Percentiles rank a stretch among this genome's conserved stretches.
phyloP scores from a whole-genome alignment of 2,113 vertebrate species.

The Piprites chloris region DNA sequence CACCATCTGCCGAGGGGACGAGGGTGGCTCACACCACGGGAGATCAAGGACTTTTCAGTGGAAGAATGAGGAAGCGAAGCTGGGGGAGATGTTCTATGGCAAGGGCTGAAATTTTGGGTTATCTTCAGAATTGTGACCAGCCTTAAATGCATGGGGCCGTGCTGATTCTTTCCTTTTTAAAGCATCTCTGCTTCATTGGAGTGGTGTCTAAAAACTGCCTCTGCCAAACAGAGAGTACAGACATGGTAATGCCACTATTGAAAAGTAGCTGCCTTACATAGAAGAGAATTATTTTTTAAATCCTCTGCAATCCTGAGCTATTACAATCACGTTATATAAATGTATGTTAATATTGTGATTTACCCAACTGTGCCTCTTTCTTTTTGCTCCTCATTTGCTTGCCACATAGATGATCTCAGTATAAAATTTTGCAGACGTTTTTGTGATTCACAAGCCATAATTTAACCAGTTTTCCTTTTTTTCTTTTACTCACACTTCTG shows the following conservation, averaged over 20 bases:
- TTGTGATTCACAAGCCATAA: neutral
- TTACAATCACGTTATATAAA: neutral
- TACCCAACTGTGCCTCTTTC: neutral
- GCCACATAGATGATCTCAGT: neutral
- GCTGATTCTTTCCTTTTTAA: neutral
- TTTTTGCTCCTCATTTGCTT: neutral
- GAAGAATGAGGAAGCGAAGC: neutral
- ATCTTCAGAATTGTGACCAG: neutral
- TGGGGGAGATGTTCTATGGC: neutral
- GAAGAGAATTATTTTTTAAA: conserved; percentile 25
- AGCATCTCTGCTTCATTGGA: neutral
- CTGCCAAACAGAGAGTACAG: neutral
- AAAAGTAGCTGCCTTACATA: neutral
- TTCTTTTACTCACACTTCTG: neutral
- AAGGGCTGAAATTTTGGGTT: neutral
- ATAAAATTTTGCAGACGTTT: neutral
- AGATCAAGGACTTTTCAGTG: neutral
- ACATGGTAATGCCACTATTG: neutral
- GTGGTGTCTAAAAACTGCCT: neutral
- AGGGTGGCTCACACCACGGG: fast-evolving
- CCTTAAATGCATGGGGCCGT: neutral
- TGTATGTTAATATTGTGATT: neutral
- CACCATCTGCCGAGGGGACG: neutral
- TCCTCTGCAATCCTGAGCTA: neutral
- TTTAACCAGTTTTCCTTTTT: neutral